A percentile compares a stretch with the other conserved stretches of the same genome.
Evolutionary conservation across 2,797 vertebrate species (phyloP).

Genomic region (Eutrigla gurnardus): DNA sequence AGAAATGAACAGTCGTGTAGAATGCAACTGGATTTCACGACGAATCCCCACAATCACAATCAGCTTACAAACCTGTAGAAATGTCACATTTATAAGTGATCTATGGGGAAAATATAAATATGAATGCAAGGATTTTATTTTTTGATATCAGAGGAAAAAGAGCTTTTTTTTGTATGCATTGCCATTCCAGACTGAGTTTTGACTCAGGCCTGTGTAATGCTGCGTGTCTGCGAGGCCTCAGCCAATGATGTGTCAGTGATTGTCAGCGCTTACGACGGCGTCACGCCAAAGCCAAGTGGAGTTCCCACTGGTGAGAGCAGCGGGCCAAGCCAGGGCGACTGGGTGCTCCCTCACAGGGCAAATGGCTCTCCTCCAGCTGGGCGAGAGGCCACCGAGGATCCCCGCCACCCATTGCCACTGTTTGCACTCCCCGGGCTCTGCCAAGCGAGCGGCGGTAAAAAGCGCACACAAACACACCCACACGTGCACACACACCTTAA

Average conservation of each 20-base stretch:
- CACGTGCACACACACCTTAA: slow-evolving; percentile 75
- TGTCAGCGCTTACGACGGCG: slow-evolving; percentile 60
- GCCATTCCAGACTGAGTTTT: neutral
- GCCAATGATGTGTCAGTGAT: slow-evolving; percentile 69
- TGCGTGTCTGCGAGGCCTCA: slow-evolving; percentile 36
- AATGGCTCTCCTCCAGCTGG: slow-evolving; percentile 83
- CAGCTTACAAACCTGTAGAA: slow-evolving; percentile 23
- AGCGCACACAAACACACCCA: slow-evolving; percentile 60
- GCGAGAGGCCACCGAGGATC: slow-evolving; percentile 79
- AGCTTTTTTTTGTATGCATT: neutral
- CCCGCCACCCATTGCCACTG: slow-evolving; percentile 76
- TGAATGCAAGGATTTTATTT: neutral
- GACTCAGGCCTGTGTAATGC: slow-evolving; percentile 34
- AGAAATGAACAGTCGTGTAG: slow-evolving; percentile 19
- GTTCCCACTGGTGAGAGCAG: slow-evolving; percentile 71
- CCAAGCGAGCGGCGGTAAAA: slow-evolving; percentile 58
- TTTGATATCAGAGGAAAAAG: neutral
- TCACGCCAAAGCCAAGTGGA: slow-evolving; percentile 74
- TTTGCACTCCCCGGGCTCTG: slow-evolving; percentile 71
- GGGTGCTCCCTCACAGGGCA: slow-evolving; percentile 76
- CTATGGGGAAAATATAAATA: neutral
- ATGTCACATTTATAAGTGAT: too few relatives aligned
- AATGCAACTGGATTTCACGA: slow-evolving; percentile 4
- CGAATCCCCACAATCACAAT: slow-evolving; percentile 23
- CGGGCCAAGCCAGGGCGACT: slow-evolving; percentile 64